Evolutionary conservation across 2,113 vertebrate genomes (phyloP).

Genomic region (Cinclus mexicanus): DNA sequence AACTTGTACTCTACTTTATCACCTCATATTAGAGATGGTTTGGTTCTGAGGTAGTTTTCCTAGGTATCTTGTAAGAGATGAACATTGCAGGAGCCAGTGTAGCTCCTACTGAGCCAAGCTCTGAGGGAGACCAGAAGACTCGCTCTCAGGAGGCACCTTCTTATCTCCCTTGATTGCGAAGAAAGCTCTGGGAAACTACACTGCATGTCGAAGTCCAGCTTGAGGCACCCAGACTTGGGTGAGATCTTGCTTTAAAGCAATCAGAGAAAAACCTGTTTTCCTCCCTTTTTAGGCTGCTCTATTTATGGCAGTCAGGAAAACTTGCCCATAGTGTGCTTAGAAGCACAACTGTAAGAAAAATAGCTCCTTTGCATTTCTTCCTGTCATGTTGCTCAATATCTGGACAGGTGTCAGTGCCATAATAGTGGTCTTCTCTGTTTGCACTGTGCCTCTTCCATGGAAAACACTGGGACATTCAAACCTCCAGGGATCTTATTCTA

Average conservation of each 20-base stretch:
- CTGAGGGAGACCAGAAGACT: neutral
- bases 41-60: neutral
- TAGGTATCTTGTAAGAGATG: neutral
- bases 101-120: neutral
- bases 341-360: neutral
- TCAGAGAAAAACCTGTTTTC: fast-evolving
- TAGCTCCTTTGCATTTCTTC: neutral
- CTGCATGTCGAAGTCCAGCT: neutral
- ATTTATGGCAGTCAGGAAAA: neutral
- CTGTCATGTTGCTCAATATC: neutral
- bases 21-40: fast-evolving
- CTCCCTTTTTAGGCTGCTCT: neutral
- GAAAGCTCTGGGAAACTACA: neutral
- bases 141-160: no score
- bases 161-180: neutral
- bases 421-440: neutral
- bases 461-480: neutral
- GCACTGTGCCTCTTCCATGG: neutral
- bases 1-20: neutral
- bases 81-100: neutral
- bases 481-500: neutral
- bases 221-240: neutral
- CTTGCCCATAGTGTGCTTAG: neutral
- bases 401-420: neutral
- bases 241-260: neutral